Evolutionary conservation across 1,140 invertebrate genomes (phyloP).

Genomic region (Oppia nitens): DNA sequence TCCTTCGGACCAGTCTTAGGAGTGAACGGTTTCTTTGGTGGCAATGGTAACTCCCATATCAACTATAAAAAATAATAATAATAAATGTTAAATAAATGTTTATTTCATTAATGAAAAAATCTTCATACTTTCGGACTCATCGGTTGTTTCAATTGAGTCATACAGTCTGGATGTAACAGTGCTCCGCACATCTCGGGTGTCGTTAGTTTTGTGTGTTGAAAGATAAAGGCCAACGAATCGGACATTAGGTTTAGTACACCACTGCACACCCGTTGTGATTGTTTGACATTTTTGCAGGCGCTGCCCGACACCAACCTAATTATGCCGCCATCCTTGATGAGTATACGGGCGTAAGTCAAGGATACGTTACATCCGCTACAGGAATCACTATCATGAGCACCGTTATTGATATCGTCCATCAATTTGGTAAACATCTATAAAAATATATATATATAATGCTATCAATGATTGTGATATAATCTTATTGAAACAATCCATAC

Average conservation of each 20-base stretch:
- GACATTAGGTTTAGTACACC: background rate
- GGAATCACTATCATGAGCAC: background rate
- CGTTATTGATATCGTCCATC: no score
- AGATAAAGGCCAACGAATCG: background rate
- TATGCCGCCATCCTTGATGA: background rate
- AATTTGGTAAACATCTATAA: no score
- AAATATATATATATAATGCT: no score
- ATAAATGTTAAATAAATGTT: background rate
- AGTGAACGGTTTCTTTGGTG: background rate
- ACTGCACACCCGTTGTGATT: slow-evolving; percentile 1
- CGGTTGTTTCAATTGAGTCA: background rate
- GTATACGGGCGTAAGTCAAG: background rate
- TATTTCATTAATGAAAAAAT: background rate
- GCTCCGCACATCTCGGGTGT: background rate
- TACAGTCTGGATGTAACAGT: slow-evolving; percentile 1
- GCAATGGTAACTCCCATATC: slow-evolving; percentile 3
- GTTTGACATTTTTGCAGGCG: background rate
- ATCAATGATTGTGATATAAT: no score
- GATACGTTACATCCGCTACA: background rate
- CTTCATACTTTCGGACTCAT: background rate
- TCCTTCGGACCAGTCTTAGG: background rate
- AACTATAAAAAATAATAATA: background rate
- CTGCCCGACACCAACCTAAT: background rate
- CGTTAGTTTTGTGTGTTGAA: slow-evolving; percentile 4
- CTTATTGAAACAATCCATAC: no score